Conservation (phyloP, 2,113 vertebrate genomes). For the Gila orcuttii region DNA sequence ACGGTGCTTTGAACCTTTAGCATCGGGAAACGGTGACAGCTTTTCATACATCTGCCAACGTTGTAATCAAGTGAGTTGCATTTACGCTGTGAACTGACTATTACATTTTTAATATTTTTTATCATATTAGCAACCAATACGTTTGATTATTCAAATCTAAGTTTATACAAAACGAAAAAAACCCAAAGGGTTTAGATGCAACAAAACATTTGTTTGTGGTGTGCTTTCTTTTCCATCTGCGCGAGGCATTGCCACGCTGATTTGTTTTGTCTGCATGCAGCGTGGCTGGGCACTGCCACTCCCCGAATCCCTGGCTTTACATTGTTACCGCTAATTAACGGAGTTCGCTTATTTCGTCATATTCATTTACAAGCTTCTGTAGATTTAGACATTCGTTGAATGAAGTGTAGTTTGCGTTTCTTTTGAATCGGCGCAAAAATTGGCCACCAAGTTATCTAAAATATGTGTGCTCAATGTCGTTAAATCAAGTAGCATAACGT, state of each 20-base stretch:
- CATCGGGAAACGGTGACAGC: slow-evolving; percentile 13
- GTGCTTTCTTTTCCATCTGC: neutral
- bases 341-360: neutral
- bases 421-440: neutral
- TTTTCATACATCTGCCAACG: slow-evolving; percentile 6
- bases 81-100: neutral
- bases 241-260: slow-evolving; percentile 25
- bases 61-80: slow-evolving; percentile 18
- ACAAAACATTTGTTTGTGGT: neutral
- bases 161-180: neutral
- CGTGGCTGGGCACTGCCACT: slow-evolving; percentile 62
- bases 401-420: neutral
- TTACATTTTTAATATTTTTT: neutral
- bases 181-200: neutral
- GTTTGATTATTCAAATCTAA: neutral
- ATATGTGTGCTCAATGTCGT: neutral
- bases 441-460: neutral
- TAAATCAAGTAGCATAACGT: neutral
- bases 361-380: neutral
- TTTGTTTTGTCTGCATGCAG: slow-evolving; percentile 63
- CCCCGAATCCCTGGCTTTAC: slow-evolving; percentile 57
- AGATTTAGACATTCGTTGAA: neutral
- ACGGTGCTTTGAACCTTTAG: slow-evolving; percentile 8
- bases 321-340: slow-evolving; percentile 28
- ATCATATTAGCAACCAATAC: neutral